phyloP scores from a whole-genome alignment of 2,797 vertebrate species.

The Acipenser ruthenus region DNA sequence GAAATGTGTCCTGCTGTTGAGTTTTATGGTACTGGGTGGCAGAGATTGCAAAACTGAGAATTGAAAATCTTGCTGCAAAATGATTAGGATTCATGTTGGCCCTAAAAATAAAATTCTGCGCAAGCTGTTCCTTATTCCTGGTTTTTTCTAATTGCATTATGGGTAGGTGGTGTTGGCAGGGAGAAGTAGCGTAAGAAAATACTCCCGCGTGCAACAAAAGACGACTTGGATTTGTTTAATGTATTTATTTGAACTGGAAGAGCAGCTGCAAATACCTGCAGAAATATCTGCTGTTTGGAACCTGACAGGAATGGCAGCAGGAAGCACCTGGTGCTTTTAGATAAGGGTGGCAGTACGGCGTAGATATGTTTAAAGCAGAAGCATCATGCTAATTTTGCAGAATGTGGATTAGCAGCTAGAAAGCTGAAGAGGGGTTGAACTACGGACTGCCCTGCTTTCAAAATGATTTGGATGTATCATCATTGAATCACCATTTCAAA shows the following conservation, averaged over 20 bases:
- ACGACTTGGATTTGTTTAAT: neutral
- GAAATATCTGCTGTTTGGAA: neutral
- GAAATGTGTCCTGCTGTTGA: neutral
- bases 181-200: conserved; percentile 5
- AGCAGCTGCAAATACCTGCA: neutral
- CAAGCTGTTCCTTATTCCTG: neutral
- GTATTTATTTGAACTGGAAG: conserved; percentile 1
- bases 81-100: too few relatives aligned
- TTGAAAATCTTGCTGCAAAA: too few relatives aligned
- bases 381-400: too few relatives aligned
- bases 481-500: neutral
- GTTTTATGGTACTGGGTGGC: too few relatives aligned
- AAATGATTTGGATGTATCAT: neutral
- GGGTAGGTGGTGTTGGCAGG: conserved; percentile 7
- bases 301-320: neutral
- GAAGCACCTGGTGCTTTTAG: neutral
- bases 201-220: conserved; percentile 5
- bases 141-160: conserved; percentile 1
- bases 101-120: neutral
- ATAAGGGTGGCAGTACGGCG: neutral
- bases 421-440: neutral
- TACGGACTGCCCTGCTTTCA: neutral
- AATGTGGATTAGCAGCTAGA: too few relatives aligned
- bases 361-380: neutral
- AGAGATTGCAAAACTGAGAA: too few relatives aligned